Percentiles rank a stretch among this genome's conserved stretches.
Evolutionary conservation across 2,888 invertebrate genomes (phyloP).

Genomic region (Drosophila kokeensis): DNA sequence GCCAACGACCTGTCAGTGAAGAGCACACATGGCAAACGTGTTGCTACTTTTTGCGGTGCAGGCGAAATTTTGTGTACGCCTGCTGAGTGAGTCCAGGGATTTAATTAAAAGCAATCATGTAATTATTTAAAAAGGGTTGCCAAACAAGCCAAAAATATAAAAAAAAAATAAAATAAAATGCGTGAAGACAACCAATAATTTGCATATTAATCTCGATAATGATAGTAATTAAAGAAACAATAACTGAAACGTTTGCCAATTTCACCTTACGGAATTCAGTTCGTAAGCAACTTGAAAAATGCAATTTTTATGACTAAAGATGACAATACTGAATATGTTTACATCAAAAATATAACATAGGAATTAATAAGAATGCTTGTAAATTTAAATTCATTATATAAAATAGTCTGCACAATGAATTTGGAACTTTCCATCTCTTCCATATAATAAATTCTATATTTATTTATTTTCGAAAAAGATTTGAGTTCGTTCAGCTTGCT

Average conservation of each 20-base stretch:
- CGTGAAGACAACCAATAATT: background rate
- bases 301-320: fast-evolving
- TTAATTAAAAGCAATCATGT: constrained; percentile 54
- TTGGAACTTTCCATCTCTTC: background rate
- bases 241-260: background rate
- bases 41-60: constrained; percentile 62
- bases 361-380: background rate
- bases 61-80: constrained; percentile 49
- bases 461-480: too few species aligned
- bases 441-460: too few species aligned
- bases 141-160: background rate
- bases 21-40: constrained; percentile 54
- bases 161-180: background rate
- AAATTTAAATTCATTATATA: background rate
- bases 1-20: constrained; percentile 68
- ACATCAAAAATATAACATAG: background rate
- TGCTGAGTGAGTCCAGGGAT: constrained; percentile 6
- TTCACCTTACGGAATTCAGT: background rate
- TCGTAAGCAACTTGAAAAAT: background rate
- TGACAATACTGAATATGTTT: background rate
- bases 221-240: background rate
- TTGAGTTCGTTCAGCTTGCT: too few species aligned
- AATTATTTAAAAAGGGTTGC: constrained; percentile 21
- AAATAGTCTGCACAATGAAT: background rate
- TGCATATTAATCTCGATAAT: background rate